Evolutionary conservation across 2,888 invertebrate species (phyloP).

Genomic region (Cordilura impudica): DNA sequence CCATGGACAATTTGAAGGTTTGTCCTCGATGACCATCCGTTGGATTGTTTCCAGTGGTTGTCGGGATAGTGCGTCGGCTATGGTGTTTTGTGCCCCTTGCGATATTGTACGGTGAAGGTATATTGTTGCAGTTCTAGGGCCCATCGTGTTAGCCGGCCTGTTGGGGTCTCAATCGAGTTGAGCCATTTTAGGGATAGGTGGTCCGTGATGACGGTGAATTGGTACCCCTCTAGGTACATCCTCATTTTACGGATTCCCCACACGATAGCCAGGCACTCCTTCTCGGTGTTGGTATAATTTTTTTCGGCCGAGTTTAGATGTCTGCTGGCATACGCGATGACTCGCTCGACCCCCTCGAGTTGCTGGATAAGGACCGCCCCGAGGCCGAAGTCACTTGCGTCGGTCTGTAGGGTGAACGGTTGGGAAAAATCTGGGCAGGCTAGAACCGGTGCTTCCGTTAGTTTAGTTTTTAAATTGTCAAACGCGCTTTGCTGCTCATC

Average conservation of each 20-base stretch:
- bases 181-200: conserved; percentile 58
- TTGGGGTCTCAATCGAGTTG: conserved; percentile 38
- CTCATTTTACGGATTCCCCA: conserved; percentile 56
- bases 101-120: conserved; percentile 29
- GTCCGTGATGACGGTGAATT: conserved; percentile 53
- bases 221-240: conserved; percentile 35
- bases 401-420: too few species aligned
- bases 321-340: not conserved
- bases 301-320: not conserved
- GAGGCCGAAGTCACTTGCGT: too few species aligned
- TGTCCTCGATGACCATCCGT: too few species aligned
- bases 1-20: too few species aligned
- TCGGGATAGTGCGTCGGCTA: conserved; percentile 46
- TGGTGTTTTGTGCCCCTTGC: conserved; percentile 16
- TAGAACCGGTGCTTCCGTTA: too few species aligned
- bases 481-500: too few species aligned
- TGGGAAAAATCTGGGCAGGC: too few species aligned
- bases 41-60: not conserved
- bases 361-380: too few species aligned
- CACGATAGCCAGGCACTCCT: conserved; percentile 53
- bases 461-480: too few species aligned
- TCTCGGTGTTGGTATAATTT: conserved; percentile 20
- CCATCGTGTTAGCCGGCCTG: conserved; percentile 52
- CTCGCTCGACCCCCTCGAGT: too few species aligned
- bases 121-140: conserved; percentile 52